phyloP scores from a whole-genome alignment of 2,888 invertebrate genomes.

The Apeira syringaria region DNA sequence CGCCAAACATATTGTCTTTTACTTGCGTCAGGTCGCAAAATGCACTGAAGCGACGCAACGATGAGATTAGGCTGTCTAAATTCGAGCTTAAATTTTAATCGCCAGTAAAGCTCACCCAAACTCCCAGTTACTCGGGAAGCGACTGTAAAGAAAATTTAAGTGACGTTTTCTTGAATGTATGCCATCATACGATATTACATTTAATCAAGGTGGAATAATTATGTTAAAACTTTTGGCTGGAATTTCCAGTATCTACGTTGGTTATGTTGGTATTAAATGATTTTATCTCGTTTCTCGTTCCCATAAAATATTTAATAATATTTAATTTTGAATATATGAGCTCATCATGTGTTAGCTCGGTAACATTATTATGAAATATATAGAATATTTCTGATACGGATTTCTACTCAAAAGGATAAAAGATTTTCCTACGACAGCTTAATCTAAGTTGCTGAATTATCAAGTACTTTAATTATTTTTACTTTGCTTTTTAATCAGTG shows the following conservation, averaged over 20 bases:
- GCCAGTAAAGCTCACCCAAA: conserved; percentile 57
- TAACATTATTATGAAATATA: too few relatives aligned
- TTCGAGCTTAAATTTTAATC: conserved; percentile 77
- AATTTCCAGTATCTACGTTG: conserved; percentile 22
- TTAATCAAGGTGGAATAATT: conserved; percentile 45
- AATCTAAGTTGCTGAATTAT: too few relatives aligned
- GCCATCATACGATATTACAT: conserved; percentile 41
- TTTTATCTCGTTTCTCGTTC: conserved; percentile 18
- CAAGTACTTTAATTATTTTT: too few relatives aligned
- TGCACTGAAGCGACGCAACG: conserved; percentile 65
- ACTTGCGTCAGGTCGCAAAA: conserved; percentile 56
- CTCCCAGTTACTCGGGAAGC: conserved; percentile 47
- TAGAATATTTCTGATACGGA: too few relatives aligned
- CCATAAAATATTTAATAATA: conserved; percentile 10
- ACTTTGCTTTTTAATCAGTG: too few relatives aligned
- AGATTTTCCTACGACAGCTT: too few relatives aligned
- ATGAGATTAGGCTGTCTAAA: conserved; percentile 76
- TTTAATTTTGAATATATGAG: conserved; percentile 1
- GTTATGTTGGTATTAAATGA: conserved; percentile 24
- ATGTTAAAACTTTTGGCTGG: conserved; percentile 37
- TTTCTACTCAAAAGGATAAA: too few relatives aligned
- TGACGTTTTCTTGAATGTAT: conserved; percentile 61
- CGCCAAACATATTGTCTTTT: conserved; percentile 58
- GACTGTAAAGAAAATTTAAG: conserved; percentile 61
- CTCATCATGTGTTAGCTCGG: neutral